Evolutionary conservation across 64 coral and sea anemone species (phyloP), one percentile per base, ranked within the genome.

Genomic region (Pachyseris speciosa): DNA sequence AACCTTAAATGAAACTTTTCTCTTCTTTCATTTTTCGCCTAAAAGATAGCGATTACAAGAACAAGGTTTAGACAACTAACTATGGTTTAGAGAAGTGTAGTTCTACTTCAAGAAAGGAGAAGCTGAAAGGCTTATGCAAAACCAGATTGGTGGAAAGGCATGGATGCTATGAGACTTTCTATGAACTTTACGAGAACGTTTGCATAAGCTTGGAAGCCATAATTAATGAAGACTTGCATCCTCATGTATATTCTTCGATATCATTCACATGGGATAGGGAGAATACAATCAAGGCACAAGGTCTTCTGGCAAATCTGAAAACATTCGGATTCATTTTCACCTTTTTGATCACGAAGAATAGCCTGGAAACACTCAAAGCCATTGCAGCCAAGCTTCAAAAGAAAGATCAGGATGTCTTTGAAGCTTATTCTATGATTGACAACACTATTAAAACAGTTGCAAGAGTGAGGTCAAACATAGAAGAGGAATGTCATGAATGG

Each of bases 201-300:
- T 84, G 80, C 37, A 42, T 87, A 48, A 60, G 68, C 84, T 47
- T 84, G 24, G 80, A 84, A 64, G 80, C 37, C 13, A 84, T 67
- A 65, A 15, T n/a, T 16, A 37, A 87, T 72, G 47, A 87, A 41
- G 42, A 86, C 40, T 53, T 19, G 68, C 66, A 86, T 86, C 66
- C 66, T 73, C 66, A 73, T 84, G 38, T 43, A 42, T 60, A 44
- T 17, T 40, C 30, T 7, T 84, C 39, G 10, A 16, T 84, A 75
- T 45, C 26, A 11, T 91, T 91, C 52, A 40, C 64, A 39, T 83
- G 64, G 88, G 76, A 72, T 37, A 83, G 88, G 53, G 76, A 83
- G 77, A 91, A 75, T 72, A 72, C 20, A 83, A 91, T 49, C 33
- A 91, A 91, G 88, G 66, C 88, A 91, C 88, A 91, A 81, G 75